A percentile compares a stretch with the other conserved stretches of the same genome.
Evolutionary conservation across 2,797 vertebrate genomes (phyloP).

Genomic region (Zonotrichia albicollis): DNA sequence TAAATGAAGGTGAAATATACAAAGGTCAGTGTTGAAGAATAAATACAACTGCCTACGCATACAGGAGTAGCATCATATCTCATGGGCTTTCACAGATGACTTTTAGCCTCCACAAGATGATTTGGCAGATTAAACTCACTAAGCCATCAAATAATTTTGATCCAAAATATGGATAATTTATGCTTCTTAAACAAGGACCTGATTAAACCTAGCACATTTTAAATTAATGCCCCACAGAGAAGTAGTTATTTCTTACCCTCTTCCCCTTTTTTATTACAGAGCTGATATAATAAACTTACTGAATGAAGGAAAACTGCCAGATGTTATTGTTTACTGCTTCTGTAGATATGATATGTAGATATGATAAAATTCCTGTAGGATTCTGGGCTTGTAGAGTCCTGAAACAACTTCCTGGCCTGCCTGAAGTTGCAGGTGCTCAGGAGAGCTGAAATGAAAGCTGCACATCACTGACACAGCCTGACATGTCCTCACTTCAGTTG

Average conservation of each 20-base stretch:
- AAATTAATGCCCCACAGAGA: neutral
- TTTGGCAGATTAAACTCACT: neutral
- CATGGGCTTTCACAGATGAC: neutral
- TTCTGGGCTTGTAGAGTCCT: neutral
- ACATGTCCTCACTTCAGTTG: neutral
- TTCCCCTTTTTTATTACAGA: neutral
- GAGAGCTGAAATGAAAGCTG: neutral
- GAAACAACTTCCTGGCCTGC: neutral
- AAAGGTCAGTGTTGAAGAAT: neutral
- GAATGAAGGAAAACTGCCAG: neutral
- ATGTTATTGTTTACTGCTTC: neutral
- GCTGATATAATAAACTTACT: neutral
- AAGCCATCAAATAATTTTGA: neutral
- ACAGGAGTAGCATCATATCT: neutral
- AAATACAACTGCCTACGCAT: neutral
- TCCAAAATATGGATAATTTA: neutral
- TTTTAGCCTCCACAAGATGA: neutral
- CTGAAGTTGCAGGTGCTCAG: neutral
- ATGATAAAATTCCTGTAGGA: neutral
- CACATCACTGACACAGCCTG: neutral
- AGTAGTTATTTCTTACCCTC: neutral
- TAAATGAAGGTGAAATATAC: neutral
- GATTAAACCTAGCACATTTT: neutral
- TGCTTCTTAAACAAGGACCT: neutral
- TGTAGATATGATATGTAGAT: neutral